These are phyloP conservation scores for Dinoponera quadriceps DNA, from an alignment of 1,140 invertebrate genomes.

Conservation along the genomic window DNA sequence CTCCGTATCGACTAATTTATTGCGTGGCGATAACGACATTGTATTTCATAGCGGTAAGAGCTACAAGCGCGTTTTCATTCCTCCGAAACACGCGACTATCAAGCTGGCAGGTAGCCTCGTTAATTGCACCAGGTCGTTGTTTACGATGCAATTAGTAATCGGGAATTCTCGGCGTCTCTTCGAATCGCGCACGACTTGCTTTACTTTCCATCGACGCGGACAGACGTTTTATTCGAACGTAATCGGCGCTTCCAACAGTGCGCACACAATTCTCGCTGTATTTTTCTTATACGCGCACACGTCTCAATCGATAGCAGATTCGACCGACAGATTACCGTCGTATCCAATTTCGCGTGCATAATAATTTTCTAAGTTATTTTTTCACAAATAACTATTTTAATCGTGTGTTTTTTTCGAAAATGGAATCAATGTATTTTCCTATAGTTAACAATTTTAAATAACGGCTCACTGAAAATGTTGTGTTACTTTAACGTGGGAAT, in stretches of 20 bases:
- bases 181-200: slow-evolving; percentile 11
- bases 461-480: too few relatives aligned
- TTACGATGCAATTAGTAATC: slow-evolving; percentile 50
- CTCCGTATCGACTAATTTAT: slow-evolving; percentile 46
- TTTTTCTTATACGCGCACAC: not conserved
- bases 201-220: not conserved
- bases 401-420: too few relatives aligned
- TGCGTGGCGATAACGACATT: slow-evolving; percentile 43
- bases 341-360: too few relatives aligned
- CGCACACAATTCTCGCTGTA: not conserved
- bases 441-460: too few relatives aligned
- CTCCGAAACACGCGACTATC: slow-evolving; percentile 22
- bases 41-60: slow-evolving; percentile 36
- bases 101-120: not conserved
- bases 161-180: slow-evolving; percentile 8
- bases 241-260: not conserved
- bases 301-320: not conserved
- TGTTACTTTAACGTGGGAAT: too few relatives aligned
- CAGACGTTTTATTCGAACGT: not conserved
- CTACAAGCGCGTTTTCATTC: slow-evolving; percentile 30
- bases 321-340: not conserved
- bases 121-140: slow-evolving; percentile 28
- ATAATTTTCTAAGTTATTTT: too few relatives aligned
- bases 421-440: too few relatives aligned
- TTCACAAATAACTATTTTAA: too few relatives aligned